These are phyloP conservation scores for Limenitis arthemis DNA, from an alignment of 2,888 invertebrate species.

Conservation along the genomic window DNA sequence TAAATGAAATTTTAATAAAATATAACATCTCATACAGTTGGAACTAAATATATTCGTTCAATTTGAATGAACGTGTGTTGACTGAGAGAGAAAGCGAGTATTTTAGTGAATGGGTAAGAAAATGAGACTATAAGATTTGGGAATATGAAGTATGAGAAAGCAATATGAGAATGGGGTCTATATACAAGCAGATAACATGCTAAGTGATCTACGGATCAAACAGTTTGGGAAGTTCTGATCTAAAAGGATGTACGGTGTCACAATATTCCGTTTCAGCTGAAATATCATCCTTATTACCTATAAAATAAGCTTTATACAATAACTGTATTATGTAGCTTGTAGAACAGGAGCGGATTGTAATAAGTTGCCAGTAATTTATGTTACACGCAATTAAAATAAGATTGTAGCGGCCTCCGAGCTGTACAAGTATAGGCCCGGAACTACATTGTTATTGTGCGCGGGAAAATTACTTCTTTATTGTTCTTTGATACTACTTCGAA, in stretches of 20 bases:
- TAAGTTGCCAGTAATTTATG: conserved; percentile 68
- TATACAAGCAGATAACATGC: too few relatives aligned
- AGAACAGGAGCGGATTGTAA: conserved; percentile 64
- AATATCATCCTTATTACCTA: conserved; percentile 5
- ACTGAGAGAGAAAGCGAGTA: too few relatives aligned
- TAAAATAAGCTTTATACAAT: background rate
- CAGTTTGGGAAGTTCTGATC: background rate
- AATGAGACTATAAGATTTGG: too few relatives aligned
- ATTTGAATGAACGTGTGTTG: too few relatives aligned
- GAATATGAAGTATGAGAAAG: too few relatives aligned
- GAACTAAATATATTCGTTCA: too few relatives aligned
- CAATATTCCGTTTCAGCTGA: background rate
- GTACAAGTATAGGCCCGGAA: conserved; percentile 16
- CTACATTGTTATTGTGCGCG: conserved; percentile 9
- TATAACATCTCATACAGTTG: too few relatives aligned
- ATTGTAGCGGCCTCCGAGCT: conserved; percentile 50
- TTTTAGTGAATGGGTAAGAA: too few relatives aligned
- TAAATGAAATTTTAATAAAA: too few relatives aligned
- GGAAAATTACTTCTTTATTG: conserved; percentile 8
- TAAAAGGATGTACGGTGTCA: conserved; percentile 6
- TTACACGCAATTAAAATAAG: conserved; percentile 70
- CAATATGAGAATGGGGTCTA: too few relatives aligned
- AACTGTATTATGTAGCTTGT: conserved; percentile 28
- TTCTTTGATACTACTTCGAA: background rate
- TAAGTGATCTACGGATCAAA: too few relatives aligned